These are phyloP conservation scores for Drosophila aff. DNA, from an alignment of 1,140 invertebrate genomes.

Conservation along the genomic window DNA sequence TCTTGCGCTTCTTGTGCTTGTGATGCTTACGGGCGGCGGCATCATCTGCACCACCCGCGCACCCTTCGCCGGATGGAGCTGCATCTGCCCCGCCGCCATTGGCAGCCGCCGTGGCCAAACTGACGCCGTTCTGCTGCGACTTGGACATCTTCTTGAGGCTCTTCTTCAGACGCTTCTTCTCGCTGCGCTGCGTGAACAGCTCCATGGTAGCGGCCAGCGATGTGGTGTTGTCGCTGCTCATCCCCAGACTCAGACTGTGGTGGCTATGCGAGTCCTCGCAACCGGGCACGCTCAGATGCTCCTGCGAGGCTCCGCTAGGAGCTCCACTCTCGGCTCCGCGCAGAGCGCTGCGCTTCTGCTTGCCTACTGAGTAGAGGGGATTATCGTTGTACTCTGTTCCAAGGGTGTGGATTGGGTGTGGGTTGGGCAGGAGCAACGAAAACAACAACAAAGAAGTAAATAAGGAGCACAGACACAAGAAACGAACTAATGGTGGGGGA, in stretches of 20 bases:
- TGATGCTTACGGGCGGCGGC: slow-evolving; percentile 90
- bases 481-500: slow-evolving; percentile 24
- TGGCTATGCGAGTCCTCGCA: slow-evolving; percentile 68
- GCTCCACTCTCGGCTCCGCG: slow-evolving; percentile 43
- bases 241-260: slow-evolving; percentile 60
- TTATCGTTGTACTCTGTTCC: slow-evolving; percentile 85
- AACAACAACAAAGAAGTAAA: slow-evolving; percentile 73
- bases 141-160: slow-evolving; percentile 88
- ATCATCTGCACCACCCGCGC: slow-evolving; percentile 82
- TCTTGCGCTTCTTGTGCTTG: slow-evolving; percentile 90
- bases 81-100: slow-evolving; percentile 33
- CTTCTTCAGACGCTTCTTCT: slow-evolving; percentile 90
- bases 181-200: slow-evolving; percentile 86
- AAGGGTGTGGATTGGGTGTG: slow-evolving; percentile 35
- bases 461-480: slow-evolving; percentile 48
- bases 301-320: slow-evolving; percentile 28
- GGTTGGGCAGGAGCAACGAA: slow-evolving; percentile 46
- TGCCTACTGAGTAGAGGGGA: slow-evolving; percentile 85
- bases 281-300: slow-evolving; percentile 37
- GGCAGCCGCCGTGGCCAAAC: slow-evolving; percentile 78
- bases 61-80: slow-evolving; percentile 24
- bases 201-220: slow-evolving; percentile 76
- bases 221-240: slow-evolving; percentile 71
- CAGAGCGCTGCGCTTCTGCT: slow-evolving; percentile 71
- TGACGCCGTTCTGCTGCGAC: slow-evolving; percentile 88